phyloP scores from a whole-genome alignment of 2,888 invertebrate genomes.

The Atrina japonica region DNA sequence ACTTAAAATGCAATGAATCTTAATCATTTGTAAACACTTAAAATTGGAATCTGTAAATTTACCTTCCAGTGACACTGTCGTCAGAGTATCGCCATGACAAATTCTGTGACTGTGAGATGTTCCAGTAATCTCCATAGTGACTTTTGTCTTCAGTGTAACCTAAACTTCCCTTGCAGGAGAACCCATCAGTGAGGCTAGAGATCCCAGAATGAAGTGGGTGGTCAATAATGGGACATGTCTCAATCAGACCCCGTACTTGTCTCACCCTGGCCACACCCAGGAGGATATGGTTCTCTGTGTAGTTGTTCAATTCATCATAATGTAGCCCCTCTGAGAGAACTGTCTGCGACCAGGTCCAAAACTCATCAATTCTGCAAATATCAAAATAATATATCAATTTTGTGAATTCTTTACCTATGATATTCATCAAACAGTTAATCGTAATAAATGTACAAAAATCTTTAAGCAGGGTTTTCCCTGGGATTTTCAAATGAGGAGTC shows the following conservation, averaged over 20 bases:
- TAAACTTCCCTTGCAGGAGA: constrained; percentile 58
- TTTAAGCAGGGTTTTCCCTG: too few relatives aligned
- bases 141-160: constrained; percentile 61
- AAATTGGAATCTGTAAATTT: constrained; percentile 42
- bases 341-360: constrained; percentile 69
- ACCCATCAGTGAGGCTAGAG: constrained; percentile 14
- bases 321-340: constrained; percentile 61
- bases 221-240: constrained; percentile 46
- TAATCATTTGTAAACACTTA: too few relatives aligned
- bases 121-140: constrained; percentile 63
- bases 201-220: constrained; percentile 28
- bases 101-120: constrained; percentile 45
- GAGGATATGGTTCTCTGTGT: constrained; percentile 62
- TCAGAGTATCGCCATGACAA: constrained; percentile 74
- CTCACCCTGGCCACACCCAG: constrained; percentile 71
- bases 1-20: too few relatives aligned
- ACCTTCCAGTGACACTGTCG: constrained; percentile 75
- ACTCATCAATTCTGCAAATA: constrained; percentile 60
- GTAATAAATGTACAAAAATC: too few relatives aligned
- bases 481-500: too few relatives aligned
- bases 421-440: too few relatives aligned
- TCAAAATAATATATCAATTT: too few relatives aligned
- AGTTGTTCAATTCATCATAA: constrained; percentile 48
- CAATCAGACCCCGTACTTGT: constrained; percentile 63
- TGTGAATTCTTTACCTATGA: neutral